Evolutionary conservation across 2,113 vertebrate genomes (phyloP).

Genomic region (Thamnaconus septentrionalis): DNA sequence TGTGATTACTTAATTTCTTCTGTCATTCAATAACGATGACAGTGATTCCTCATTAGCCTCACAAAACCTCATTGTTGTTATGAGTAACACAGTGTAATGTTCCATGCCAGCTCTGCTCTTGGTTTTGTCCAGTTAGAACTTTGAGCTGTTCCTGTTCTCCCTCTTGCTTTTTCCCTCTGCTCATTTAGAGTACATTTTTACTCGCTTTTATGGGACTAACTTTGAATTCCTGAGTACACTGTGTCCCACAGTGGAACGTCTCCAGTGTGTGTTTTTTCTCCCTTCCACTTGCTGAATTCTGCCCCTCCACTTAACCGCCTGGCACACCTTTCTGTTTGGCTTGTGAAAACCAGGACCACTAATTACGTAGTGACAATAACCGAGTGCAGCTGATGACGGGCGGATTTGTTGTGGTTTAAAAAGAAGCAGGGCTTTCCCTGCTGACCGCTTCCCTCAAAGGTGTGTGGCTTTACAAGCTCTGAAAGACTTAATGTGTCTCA

Average conservation of each 20-base stretch:
- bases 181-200: constrained; percentile 63
- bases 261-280: constrained; percentile 38
- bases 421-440: constrained; percentile 4
- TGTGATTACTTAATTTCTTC: no score
- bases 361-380: constrained; percentile 64
- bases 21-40: no score
- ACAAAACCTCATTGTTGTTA: neutral
- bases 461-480: constrained; percentile 28
- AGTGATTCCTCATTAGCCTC: no score
- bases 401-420: constrained; percentile 9
- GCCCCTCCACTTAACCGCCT: constrained; percentile 34
- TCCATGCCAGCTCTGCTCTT: constrained; percentile 14
- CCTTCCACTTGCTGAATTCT: constrained; percentile 18
- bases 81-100: constrained; percentile 1
- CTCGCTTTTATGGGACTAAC: constrained; percentile 67
- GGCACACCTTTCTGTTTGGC: constrained; percentile 33
- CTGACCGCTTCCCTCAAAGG: constrained; percentile 29
- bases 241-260: constrained; percentile 49
- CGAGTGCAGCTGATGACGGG: constrained; percentile 36
- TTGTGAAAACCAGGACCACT: constrained; percentile 37
- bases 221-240: constrained; percentile 66
- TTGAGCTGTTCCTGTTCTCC: constrained; percentile 18
- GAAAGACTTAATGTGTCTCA: constrained; percentile 5
- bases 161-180: constrained; percentile 41
- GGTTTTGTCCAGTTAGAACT: constrained; percentile 30